These are phyloP conservation scores for Vanessa atalanta DNA, from an alignment of 1,140 invertebrate genomes.

Conservation along the genomic window DNA sequence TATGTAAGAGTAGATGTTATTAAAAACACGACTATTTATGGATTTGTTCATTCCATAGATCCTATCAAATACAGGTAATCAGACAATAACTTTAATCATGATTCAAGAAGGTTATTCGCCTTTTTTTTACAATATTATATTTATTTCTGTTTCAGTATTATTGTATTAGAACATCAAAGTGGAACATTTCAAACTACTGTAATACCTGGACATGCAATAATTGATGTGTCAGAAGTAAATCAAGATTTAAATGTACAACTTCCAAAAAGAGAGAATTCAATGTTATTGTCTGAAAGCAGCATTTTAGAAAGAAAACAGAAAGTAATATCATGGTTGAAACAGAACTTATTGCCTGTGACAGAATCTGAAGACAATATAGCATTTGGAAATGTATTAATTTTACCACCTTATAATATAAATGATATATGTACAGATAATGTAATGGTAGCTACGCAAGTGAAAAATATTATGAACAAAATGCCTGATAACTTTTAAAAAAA, in stretches of 20 bases:
- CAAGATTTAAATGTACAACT: constrained; percentile 35
- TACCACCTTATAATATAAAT: constrained; percentile 58
- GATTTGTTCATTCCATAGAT: constrained; percentile 65
- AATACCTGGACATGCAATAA: constrained; percentile 66
- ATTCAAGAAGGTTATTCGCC: neutral
- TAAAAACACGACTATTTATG: constrained; percentile 50
- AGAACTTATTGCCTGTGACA: constrained; percentile 57
- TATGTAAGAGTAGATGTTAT: constrained; percentile 58
- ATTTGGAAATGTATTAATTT: constrained; percentile 58
- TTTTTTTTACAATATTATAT: neutral
- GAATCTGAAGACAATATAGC: constrained; percentile 59
- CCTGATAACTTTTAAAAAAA: constrained; percentile 45
- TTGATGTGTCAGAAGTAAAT: constrained; percentile 45
- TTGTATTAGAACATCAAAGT: constrained; percentile 49
- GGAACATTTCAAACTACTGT: constrained; percentile 50
- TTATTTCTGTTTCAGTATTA: constrained; percentile 55
- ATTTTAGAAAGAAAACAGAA: constrained; percentile 48
- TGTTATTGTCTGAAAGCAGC: constrained; percentile 27
- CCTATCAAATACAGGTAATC: constrained; percentile 59
- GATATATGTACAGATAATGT: constrained; percentile 67
- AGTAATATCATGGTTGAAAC: constrained; percentile 62
- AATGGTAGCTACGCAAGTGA: constrained; percentile 64
- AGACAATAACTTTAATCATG: neutral
- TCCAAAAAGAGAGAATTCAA: constrained; percentile 33
- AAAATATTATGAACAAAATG: constrained; percentile 61